Evolutionary conservation across 2,113 vertebrate species (phyloP).

Genomic region (Tamias sibiricus): DNA sequence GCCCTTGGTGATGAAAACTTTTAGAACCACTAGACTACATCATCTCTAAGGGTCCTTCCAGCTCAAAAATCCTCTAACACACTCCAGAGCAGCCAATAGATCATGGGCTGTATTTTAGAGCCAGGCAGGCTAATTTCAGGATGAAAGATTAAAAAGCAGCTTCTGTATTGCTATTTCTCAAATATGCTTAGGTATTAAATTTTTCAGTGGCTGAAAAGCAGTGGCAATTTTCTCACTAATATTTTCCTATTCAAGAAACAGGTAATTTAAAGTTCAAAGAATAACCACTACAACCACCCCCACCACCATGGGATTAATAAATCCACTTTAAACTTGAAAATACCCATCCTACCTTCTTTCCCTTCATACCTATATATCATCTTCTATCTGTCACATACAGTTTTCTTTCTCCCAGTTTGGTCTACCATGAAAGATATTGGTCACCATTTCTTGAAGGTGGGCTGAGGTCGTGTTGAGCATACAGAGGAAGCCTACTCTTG

Average conservation of each 20-base stretch:
- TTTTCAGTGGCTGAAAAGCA: constrained; percentile 6
- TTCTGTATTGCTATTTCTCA: constrained; percentile 12
- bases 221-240: constrained; percentile 19
- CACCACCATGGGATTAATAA: not conserved
- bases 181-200: constrained; percentile 39
- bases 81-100: not conserved
- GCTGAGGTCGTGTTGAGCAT: not conserved
- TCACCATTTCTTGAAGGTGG: not conserved
- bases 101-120: not conserved
- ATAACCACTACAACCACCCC: not conserved
- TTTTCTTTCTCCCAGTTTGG: not conserved
- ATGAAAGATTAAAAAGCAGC: constrained; percentile 61
- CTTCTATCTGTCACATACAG: not conserved
- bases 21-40: not conserved
- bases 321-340: constrained; percentile 44
- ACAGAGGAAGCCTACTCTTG: not conserved
- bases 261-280: constrained; percentile 12
- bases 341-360: not conserved
- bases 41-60: constrained; percentile 31
- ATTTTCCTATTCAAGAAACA: constrained; percentile 26
- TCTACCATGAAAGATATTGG: not conserved
- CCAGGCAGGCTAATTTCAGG: constrained; percentile 38
- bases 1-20: constrained; percentile 29
- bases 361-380: not conserved
- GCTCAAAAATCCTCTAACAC: not conserved